Evolutionary conservation across 2,113 vertebrate species (phyloP), one percentile per base, ranked within the genome.

Genomic region (Numida meleagris): DNA sequence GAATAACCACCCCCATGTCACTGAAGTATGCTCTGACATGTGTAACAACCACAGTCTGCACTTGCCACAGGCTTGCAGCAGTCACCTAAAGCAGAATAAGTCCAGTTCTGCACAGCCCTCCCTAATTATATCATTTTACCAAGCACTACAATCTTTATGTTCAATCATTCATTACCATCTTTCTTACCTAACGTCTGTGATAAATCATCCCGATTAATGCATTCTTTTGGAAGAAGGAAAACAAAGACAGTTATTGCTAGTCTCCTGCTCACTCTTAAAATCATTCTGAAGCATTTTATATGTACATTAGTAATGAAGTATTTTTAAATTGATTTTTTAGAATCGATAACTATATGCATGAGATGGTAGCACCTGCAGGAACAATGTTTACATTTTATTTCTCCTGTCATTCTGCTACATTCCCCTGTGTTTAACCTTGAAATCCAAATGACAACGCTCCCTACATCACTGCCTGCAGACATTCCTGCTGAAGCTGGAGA

Each of bases 361-460:
- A 67, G 51, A 74, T 33, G 12, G 58, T 7, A 70, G 15, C 43
- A 72, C 4, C 31, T 86, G 75, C 31, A 43, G 31, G 42, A 81
- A 77, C 0, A 0, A 59, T 4, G 14, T 71, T 79, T 90, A 73
- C 73, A 16, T 85, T 82, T 61, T 46, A 62, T 78, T 89, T 93
- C 86, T 50, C 34, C 21, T 88, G 93, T 66, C 88, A 83, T 71
- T 94, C 72, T 34, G 20, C 65, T 93, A 70, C 65, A 76, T 83
- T 92, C 94, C 86, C 93, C 86, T 4, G 33, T 73, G 90, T 83
- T 95, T 95, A 97, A 97, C 96, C 97, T 96, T 96, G 95, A 97
- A 96, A 88, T 80, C 84, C 9, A 13, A 91, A 85, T 68, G 79
- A 94, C 62, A 92, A 67, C 15, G 74, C 70, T 43, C 79, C 92